Base-by-base conservation (phyloP, 53 echinoderm and acorn worm species). In the Holothuria leucospilota region DNA sequence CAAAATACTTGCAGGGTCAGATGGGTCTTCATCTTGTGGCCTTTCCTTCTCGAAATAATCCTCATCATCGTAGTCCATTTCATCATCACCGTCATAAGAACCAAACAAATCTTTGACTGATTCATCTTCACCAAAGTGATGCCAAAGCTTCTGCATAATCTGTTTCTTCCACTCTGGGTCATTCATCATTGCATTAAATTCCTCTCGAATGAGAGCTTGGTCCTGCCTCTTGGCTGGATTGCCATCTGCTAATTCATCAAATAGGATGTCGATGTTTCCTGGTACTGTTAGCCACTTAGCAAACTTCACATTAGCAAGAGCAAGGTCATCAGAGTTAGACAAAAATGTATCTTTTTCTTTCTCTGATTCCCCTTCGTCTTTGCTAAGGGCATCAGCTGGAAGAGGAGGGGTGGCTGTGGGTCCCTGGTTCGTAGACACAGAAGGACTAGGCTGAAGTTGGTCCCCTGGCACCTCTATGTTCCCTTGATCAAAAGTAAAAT, bases 111-210 rank as follows among this genome's bases (percentile, higher is more conserved):
- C 18, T 13, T 80, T 59, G 0, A 34, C 80, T 13, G 61, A 29
- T 6, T 58, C 29, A 20, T 80, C 61, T 6, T 80, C 80, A 26
- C 80, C 20, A 56, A 62, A 80, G 29, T 16, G 61, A 29, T 64
- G 84, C 84, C 84, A 83, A 13, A 83, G 14, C 38, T 29, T 64
- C 46, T 67, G 51, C 51, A 83, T 65, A 14, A 67, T 49, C 65
- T 42, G 41, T 18, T 28, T 64, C 84, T 67, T 64, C 65, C 65
- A 83, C 16, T 65, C 42, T n/a, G 46, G 66, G 40, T 40, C 38
- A 28, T 83, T 83, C 84, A 83, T 83, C 84, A 83, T 83, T 3
- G 11, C 21, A 41, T 40, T 42, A n/a, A 83, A 20, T 15, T 51
- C 52, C 0, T 15, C 11, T 11, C 29, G 65, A 42, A 83, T 27